Evolutionary conservation across 1,140 invertebrate species (phyloP), one percentile per base, ranked within the genome.

Genomic region (Laodelphax striatellus): DNA sequence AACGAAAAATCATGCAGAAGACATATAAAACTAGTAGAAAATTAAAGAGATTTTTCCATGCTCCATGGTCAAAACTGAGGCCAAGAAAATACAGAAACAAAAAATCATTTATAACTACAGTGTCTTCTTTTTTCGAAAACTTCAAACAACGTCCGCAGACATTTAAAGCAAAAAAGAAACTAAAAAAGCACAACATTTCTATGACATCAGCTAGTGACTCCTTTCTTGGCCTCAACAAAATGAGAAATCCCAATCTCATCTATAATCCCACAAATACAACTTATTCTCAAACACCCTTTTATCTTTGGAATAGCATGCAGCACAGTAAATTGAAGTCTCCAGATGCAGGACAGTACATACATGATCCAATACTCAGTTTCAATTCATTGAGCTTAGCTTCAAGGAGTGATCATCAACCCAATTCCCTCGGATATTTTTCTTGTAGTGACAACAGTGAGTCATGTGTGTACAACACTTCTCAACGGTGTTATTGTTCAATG

Each of bases 401-500:
- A 38, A 38, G 34, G 10, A 38, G 34, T 38, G 34, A 38, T 38
- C 11, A 13, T 38, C 34, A 38, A 38, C 34, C 34, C 6, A 50
- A 50, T 17, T 17, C 75, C 66, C 77, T 75, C 52, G 78, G 77
- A 8, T 91, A 90, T 67, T 86, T 91, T 6, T 90, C 87, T 13
- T 92, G 87, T 70, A 85, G 82, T 60, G 86, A 84, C 67, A 87
- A 90, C 67, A 88, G 84, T 10, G 88, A 90, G 64, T 83, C 84
- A 10, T 91, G 88, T 68, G 83, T 85, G 1, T 85, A 82, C 65
- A 74, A 77, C 22, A 84, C 82, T 1, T 85, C 85, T 4, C 84
- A 87, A 68, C 86, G 86, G 68, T 88, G 85, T 65, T 88, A 88
- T 65, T 88, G 86, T 65, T 86, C 84, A 14, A 66, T 85, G 41